Evolutionary conservation across 2,888 invertebrate genomes (phyloP).

Genomic region (Andrena praecox): DNA sequence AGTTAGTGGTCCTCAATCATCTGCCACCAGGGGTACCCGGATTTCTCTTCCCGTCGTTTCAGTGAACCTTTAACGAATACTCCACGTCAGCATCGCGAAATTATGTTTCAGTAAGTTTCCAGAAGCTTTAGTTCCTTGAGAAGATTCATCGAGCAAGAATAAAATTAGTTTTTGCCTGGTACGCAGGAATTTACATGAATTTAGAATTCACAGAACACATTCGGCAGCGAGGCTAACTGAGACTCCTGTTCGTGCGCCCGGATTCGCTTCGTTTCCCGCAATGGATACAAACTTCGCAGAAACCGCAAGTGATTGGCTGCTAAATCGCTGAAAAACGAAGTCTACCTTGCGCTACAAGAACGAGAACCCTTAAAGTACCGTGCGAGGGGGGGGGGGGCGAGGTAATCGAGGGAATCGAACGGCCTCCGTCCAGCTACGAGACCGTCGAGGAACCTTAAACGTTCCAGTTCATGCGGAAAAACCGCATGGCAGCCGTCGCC

Average conservation of each 20-base stretch:
- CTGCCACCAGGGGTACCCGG: too few relatives aligned
- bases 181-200: too few relatives aligned
- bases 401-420: constrained; percentile 4
- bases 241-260: not conserved
- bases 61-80: too few relatives aligned
- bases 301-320: constrained; percentile 5
- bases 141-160: too few relatives aligned
- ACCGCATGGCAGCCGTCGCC: constrained; percentile 58
- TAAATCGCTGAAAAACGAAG: not conserved
- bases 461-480: constrained; percentile 69
- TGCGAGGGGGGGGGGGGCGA: not conserved
- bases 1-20: too few relatives aligned
- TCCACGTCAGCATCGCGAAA: too few relatives aligned
- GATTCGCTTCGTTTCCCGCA: not conserved
- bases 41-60: too few relatives aligned
- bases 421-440: constrained; percentile 26
- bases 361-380: not conserved
- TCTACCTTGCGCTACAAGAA: not conserved
- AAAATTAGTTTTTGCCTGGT: too few relatives aligned
- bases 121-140: too few relatives aligned
- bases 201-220: too few relatives aligned
- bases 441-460: constrained; percentile 64
- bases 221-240: not conserved
- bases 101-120: too few relatives aligned
- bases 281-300: not conserved